phyloP scores from a whole-genome alignment of 2,888 invertebrate species.

The Deilephila porcellus region DNA sequence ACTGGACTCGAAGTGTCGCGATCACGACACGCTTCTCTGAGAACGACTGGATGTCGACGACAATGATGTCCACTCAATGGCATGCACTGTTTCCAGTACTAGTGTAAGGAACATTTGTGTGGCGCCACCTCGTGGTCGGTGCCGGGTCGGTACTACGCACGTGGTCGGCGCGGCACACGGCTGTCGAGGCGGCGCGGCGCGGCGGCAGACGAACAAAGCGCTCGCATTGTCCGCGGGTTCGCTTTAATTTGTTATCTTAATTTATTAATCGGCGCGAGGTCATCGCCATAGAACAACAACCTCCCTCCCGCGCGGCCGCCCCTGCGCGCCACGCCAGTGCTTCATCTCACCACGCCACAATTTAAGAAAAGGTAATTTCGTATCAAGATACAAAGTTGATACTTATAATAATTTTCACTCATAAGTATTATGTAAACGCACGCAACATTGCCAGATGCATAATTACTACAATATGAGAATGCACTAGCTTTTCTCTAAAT shows the following conservation, averaged over 20 bases:
- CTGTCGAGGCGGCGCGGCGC: slow-evolving; percentile 36
- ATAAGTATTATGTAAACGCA: too few species aligned
- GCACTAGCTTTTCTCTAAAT: not conserved
- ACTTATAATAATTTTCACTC: too few species aligned
- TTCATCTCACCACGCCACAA: not conserved
- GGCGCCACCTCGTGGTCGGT: not conserved
- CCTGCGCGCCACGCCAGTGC: not conserved
- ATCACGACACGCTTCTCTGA: too few species aligned
- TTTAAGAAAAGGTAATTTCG: slow-evolving; percentile 7
- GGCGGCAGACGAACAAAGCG: slow-evolving; percentile 48
- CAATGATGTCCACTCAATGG: too few species aligned
- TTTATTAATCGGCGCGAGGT: slow-evolving; percentile 60
- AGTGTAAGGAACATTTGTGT: not conserved
- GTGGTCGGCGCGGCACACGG: slow-evolving; percentile 19
- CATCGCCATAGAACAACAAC: slow-evolving; percentile 27
- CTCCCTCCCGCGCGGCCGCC: not conserved
- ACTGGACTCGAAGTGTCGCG: too few species aligned
- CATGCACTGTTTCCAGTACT: not conserved
- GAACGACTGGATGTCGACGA: too few species aligned
- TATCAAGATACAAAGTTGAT: not conserved
- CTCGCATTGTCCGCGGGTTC: slow-evolving; percentile 54
- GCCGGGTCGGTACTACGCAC: not conserved
- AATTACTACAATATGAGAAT: too few species aligned
- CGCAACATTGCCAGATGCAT: too few species aligned
- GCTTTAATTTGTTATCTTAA: slow-evolving; percentile 72